These are phyloP conservation scores for Melopsittacus undulatus DNA, from an alignment of 2,797 vertebrate genomes.

Conservation along the genomic window DNA sequence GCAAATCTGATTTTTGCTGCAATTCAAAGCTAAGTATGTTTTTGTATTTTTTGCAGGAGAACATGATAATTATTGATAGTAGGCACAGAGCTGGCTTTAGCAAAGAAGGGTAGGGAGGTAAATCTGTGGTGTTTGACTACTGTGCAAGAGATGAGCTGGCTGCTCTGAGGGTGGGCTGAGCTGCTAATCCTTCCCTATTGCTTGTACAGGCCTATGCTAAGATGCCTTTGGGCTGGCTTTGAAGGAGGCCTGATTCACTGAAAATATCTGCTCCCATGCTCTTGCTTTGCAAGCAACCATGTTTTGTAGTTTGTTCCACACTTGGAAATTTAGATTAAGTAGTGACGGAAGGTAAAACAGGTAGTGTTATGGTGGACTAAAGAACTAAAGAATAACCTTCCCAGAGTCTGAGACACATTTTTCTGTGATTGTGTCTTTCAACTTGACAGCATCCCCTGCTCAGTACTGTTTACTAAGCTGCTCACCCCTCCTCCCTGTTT, in stretches of 20 bases:
- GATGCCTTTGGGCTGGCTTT: conserved; percentile 3
- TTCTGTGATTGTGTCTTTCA: not conserved
- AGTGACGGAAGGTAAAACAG: not conserved
- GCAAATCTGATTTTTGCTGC: not conserved
- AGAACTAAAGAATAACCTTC: not conserved
- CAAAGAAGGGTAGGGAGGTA: not conserved
- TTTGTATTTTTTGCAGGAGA: not conserved
- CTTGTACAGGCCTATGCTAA: not conserved
- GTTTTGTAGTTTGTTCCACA: not conserved
- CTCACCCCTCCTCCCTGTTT: not conserved
- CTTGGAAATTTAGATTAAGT: not conserved
- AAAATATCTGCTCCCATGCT: not conserved
- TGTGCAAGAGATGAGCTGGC: not conserved
- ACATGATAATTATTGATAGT: not conserved
- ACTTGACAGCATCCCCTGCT: not conserved
- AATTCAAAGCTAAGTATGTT: not conserved
- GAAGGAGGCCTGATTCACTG: conserved; percentile 3
- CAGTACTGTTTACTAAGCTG: not conserved
- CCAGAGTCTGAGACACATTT: not conserved
- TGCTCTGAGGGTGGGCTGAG: not conserved
- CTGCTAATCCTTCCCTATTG: not conserved
- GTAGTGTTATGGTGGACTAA: not conserved
- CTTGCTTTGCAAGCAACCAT: not conserved
- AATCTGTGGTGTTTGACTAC: not conserved
- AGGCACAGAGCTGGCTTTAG: not conserved